Evolutionary conservation across 2,113 vertebrate genomes (phyloP).

Genomic region (Phalacrocorax brasilianus): DNA sequence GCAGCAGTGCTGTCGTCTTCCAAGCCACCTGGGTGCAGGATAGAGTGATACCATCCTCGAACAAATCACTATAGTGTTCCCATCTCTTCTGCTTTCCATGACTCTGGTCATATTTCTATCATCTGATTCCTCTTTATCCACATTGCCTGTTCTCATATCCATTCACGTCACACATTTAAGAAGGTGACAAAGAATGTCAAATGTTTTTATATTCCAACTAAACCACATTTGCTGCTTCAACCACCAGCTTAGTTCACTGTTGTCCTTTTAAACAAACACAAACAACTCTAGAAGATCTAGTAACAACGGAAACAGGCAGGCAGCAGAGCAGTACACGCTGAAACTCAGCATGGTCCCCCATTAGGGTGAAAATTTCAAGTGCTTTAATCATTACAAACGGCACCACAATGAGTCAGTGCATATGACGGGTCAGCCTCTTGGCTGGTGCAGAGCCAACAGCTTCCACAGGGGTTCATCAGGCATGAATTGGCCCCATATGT

Average conservation of each 20-base stretch:
- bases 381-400: constrained; percentile 34
- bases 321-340: constrained; percentile 24
- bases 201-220: constrained; percentile 34
- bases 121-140: constrained; percentile 45
- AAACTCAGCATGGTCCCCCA: constrained; percentile 60
- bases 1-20: not conserved
- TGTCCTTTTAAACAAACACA: constrained; percentile 42
- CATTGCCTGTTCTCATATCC: not conserved
- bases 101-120: constrained; percentile 7
- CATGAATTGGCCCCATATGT: constrained; percentile 63
- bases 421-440: constrained; percentile 30
- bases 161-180: constrained; percentile 41
- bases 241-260: not conserved
- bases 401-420: constrained; percentile 48
- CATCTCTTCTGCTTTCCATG: not conserved
- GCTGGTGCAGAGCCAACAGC: constrained; percentile 29
- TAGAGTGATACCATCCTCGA: not conserved
- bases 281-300: constrained; percentile 43
- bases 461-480: constrained; percentile 57
- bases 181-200: constrained; percentile 35
- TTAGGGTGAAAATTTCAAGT: constrained; percentile 34
- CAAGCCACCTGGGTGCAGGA: not conserved
- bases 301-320: constrained; percentile 31
- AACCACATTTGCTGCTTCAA: constrained; percentile 24
- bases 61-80: not conserved